Conservation (phyloP, 2,797 vertebrate genomes). For the Lepilemur septentrionalis region DNA sequence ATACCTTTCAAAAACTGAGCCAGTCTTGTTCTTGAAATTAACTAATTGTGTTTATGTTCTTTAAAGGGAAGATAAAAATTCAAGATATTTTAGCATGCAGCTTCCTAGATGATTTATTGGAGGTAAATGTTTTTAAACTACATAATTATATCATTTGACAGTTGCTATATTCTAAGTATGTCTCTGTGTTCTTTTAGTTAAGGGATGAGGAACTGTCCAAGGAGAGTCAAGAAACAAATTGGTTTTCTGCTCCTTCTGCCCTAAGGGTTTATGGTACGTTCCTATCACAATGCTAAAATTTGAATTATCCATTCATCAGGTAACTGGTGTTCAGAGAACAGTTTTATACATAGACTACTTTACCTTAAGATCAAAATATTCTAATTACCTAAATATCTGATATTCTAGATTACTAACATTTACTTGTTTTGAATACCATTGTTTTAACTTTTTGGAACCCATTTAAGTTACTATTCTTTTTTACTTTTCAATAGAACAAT, state of each 20-base stretch:
- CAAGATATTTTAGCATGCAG: slow-evolving; percentile 99
- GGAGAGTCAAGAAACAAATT: slow-evolving; percentile 99
- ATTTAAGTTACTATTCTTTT: slow-evolving; percentile 4
- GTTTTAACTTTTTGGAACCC: neutral
- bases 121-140: slow-evolving; percentile 87
- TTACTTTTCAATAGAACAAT: slow-evolving; percentile 13
- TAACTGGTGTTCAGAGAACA: slow-evolving; percentile 2
- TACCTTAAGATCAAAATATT: neutral
- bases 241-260: slow-evolving; percentile 99
- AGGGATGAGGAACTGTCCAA: slow-evolving; percentile 99
- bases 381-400: neutral
- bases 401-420: slow-evolving; percentile 7
- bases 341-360: neutral
- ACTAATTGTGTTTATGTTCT: slow-evolving; percentile 62
- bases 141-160: slow-evolving; percentile 61
- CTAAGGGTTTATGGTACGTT: slow-evolving; percentile 95
- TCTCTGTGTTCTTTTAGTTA: slow-evolving; percentile 86
- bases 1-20: slow-evolving; percentile 37
- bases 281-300: slow-evolving; percentile 34
- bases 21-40: slow-evolving; percentile 38
- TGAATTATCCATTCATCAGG: neutral
- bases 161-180: slow-evolving; percentile 65
- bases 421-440: neutral
- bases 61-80: slow-evolving; percentile 98
- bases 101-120: slow-evolving; percentile 97